A percentile compares a stretch with the other conserved stretches of the same genome.
These are phyloP conservation scores for Marisa cornuarietis DNA, from an alignment of 1,140 invertebrate genomes.

Conservation along the genomic window DNA sequence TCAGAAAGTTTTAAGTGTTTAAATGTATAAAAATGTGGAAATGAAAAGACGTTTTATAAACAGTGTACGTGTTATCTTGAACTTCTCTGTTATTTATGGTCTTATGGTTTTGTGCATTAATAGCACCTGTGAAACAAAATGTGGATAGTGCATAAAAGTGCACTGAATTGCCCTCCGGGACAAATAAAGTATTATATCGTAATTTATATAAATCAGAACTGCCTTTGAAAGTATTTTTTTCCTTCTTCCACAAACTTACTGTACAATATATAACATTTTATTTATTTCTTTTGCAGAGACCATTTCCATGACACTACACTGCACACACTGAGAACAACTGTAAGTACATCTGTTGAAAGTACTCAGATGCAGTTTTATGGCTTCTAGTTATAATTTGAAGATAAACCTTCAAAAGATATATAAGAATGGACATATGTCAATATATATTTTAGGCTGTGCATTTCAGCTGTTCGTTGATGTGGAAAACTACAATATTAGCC, in stretches of 20 bases:
- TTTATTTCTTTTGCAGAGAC: conserved; percentile 41
- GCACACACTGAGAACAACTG: conserved; percentile 47
- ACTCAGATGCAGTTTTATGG: background rate
- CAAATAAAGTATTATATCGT: too few species aligned
- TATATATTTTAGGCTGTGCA: background rate
- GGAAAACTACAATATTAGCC: background rate
- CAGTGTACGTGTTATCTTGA: background rate
- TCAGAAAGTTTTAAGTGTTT: background rate
- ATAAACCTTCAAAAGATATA: background rate
- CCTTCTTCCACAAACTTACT: background rate
- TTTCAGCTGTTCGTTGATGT: background rate
- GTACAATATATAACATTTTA: conserved; percentile 9
- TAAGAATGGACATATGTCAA: background rate
- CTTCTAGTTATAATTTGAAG: background rate
- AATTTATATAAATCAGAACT: background rate
- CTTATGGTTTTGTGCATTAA: background rate
- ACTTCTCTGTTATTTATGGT: background rate
- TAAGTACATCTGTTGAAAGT: conserved; percentile 33
- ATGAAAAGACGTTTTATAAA: background rate
- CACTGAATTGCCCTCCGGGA: too few species aligned
- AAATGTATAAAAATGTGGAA: background rate
- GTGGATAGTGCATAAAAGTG: too few species aligned
- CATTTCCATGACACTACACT: conserved; percentile 50
- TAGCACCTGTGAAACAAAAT: background rate
- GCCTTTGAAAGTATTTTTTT: background rate